Percentiles rank a stretch among this genome's conserved stretches.
Conservation (phyloP, 2,797 vertebrate species). For the Lepus oiostolus region DNA sequence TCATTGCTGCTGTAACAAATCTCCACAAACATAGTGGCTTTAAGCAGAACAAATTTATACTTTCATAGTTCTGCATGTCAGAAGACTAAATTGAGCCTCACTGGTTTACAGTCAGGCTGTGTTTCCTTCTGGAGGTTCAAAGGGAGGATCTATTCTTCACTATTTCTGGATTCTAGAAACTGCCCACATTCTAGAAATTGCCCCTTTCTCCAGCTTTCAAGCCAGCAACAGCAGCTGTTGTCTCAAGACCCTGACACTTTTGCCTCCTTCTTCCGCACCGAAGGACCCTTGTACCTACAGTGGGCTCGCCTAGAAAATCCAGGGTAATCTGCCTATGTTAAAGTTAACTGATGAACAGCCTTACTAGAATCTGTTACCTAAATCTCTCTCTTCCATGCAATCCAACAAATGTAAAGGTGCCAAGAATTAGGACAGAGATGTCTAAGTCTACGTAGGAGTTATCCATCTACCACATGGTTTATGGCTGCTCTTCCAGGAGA, state of each 20-base stretch:
- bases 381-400: neutral
- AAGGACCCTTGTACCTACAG: neutral
- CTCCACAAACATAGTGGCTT: neutral
- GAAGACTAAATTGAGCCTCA: neutral
- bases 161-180: neutral
- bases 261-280: no score
- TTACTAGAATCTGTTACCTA: neutral
- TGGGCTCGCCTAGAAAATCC: neutral
- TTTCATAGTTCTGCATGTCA: neutral
- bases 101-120: neutral
- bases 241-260: neutral
- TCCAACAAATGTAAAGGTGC: neutral
- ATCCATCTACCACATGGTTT: neutral
- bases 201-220: neutral
- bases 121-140: neutral
- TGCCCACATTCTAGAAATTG: neutral
- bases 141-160: neutral
- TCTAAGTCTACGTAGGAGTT: accelerated
- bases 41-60: neutral
- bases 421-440: neutral
- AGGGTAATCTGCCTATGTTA: neutral
- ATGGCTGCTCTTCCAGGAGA: neutral
- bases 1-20: neutral
- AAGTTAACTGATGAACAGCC: neutral
- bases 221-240: neutral